Conservation (phyloP, 2,113 vertebrate genomes). For the Baryphthengus martii region DNA sequence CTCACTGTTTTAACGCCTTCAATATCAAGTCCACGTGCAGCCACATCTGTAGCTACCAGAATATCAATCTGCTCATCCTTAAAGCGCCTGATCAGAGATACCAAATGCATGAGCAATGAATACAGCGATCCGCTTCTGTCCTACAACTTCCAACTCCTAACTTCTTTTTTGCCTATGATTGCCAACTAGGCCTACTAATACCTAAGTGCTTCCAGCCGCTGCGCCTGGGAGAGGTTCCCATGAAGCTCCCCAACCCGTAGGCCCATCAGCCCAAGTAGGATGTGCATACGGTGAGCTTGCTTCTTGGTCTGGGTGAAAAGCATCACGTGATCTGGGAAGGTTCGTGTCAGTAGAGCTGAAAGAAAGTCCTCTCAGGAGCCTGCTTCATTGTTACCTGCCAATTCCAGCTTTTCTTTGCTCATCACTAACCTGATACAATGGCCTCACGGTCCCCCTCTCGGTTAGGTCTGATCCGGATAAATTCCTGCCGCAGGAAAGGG, state of each 20-base stretch:
- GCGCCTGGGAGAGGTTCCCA: slow-evolving; percentile 92
- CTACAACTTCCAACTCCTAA: background rate
- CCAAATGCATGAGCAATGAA: background rate
- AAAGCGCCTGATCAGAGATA: slow-evolving; percentile 81
- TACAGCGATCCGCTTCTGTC: background rate
- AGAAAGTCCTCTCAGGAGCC: background rate
- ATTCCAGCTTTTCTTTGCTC: background rate
- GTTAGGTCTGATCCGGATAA: slow-evolving; percentile 88
- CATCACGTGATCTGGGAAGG: slow-evolving; percentile 96
- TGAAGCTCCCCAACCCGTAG: slow-evolving; percentile 93
- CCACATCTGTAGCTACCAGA: slow-evolving; percentile 95
- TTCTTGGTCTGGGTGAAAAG: slow-evolving; percentile 98
- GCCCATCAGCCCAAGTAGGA: slow-evolving; percentile 92
- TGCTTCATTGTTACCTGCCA: background rate
- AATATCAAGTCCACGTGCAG: slow-evolving; percentile 94
- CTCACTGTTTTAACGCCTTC: slow-evolving; percentile 95
- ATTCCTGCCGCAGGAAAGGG: slow-evolving; percentile 94
- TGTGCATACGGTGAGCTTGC: slow-evolving; percentile 96
- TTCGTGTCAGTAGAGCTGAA: slow-evolving; percentile 90
- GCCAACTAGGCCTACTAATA: slow-evolving; percentile 15
- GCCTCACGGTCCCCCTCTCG: slow-evolving; percentile 93
- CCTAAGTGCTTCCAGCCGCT: slow-evolving; percentile 92
- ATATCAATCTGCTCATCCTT: slow-evolving; percentile 98
- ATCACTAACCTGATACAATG: slow-evolving; percentile 83
- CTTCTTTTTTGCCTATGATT: too few species aligned